phyloP scores from a whole-genome alignment of 64 coral and sea anemone genomes.

The Stichodactyla helianthus region DNA sequence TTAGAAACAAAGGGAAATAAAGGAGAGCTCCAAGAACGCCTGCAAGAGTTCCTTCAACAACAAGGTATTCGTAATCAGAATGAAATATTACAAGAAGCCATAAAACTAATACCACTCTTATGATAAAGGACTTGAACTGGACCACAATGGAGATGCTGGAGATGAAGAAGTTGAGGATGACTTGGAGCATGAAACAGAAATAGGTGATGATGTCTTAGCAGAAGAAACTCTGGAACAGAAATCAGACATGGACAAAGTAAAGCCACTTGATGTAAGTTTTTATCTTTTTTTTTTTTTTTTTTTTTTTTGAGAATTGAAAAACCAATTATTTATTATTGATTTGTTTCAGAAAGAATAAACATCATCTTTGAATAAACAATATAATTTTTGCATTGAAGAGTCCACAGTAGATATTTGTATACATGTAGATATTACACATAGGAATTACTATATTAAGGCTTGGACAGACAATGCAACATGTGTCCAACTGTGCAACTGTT shows the following conservation, averaged over 20 bases:
- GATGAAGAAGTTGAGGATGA: slow-evolving; percentile 53
- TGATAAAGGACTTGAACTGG: slow-evolving; percentile 16
- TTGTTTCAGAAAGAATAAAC: too few relatives aligned
- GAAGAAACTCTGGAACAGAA: slow-evolving; percentile 13
- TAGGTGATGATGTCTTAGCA: slow-evolving; percentile 32
- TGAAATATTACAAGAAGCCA: not conserved
- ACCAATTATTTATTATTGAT: too few relatives aligned
- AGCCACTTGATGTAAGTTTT: not conserved
- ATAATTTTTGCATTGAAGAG: too few relatives aligned
- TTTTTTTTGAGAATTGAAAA: not conserved
- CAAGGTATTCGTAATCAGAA: slow-evolving; percentile 35
- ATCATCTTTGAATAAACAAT: too few relatives aligned
- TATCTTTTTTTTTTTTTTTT: not conserved
- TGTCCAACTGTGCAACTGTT: too few relatives aligned
- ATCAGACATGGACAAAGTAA: not conserved
- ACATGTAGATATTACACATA: too few relatives aligned
- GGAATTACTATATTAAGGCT: too few relatives aligned
- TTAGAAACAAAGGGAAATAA: slow-evolving; percentile 80
- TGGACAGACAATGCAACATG: too few relatives aligned
- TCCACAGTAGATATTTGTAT: too few relatives aligned
- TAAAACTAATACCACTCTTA: not conserved
- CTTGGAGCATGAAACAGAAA: slow-evolving; percentile 32
- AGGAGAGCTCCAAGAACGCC: slow-evolving; percentile 63
- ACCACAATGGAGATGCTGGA: slow-evolving; percentile 36
- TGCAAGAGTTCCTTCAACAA: slow-evolving; percentile 60